These are phyloP conservation scores for Clarias platycephalus DNA, from an alignment of 2,797 vertebrate species.

Conservation along the genomic window DNA sequence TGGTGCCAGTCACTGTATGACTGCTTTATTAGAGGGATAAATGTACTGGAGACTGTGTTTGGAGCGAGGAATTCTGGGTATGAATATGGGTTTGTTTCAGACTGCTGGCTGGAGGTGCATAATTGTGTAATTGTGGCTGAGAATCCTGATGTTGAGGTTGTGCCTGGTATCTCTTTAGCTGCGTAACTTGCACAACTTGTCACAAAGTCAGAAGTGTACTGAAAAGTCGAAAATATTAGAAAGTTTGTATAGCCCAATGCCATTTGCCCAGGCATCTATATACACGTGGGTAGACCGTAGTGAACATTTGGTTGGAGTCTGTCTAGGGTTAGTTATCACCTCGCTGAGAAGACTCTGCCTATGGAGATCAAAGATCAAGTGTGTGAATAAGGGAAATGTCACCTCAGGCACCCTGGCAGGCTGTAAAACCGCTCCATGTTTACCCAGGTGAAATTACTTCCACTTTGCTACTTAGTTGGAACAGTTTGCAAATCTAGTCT, in stretches of 20 bases:
- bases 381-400: slow-evolving; percentile 53
- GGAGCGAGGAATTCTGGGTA: background rate
- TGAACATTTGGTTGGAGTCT: slow-evolving; percentile 63
- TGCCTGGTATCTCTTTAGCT: background rate
- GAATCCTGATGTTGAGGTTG: background rate
- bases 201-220: background rate
- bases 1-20: slow-evolving; percentile 25
- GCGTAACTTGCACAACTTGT: slow-evolving; percentile 3
- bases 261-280: slow-evolving; percentile 16
- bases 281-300: slow-evolving; percentile 5
- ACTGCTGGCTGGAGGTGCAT: background rate
- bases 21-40: slow-evolving; percentile 5
- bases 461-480: slow-evolving; percentile 62
- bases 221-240: background rate
- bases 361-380: slow-evolving; percentile 67
- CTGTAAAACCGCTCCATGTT: slow-evolving; percentile 63
- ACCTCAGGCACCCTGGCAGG: slow-evolving; percentile 37
- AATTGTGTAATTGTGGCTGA: background rate
- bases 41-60: slow-evolving; percentile 1
- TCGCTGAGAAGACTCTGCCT: slow-evolving; percentile 62
- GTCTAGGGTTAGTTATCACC: slow-evolving; percentile 64
- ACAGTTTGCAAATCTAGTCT: slow-evolving; percentile 58
- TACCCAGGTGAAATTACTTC: slow-evolving; percentile 70
- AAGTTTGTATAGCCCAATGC: background rate
- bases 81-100: slow-evolving; percentile 4